Evolutionary conservation across 2,797 vertebrate genomes (phyloP).

Genomic region (Pseudochirops corinnae): DNA sequence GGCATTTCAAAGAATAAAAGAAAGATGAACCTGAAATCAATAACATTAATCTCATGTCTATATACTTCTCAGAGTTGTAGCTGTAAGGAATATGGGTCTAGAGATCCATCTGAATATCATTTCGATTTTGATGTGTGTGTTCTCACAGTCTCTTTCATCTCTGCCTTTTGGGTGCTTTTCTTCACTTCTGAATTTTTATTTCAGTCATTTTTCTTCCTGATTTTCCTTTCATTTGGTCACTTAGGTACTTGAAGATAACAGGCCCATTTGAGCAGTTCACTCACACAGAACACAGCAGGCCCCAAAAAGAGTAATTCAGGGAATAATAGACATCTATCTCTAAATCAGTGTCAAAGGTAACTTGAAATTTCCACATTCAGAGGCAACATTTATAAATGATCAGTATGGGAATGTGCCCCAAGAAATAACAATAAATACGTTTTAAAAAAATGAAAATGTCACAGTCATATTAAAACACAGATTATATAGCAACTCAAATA

Average conservation of each 20-base stretch:
- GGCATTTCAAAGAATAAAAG: not conserved
- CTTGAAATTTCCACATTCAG: not conserved
- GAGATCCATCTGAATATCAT: not conserved
- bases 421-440: not conserved
- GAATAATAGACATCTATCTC: conserved; percentile 33
- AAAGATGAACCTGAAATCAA: not conserved
- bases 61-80: accelerated
- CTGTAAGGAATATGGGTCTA: accelerated
- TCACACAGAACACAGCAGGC: not conserved
- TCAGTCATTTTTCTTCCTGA: not conserved
- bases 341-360: conserved; percentile 52
- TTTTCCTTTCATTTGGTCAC: conserved; percentile 28
- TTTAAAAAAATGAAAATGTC: not conserved
- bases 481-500: not conserved
- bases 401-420: accelerated
- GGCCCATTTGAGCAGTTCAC: not conserved
- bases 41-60: not conserved
- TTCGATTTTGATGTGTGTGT: not conserved
- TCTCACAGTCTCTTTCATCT: not conserved
- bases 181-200: not conserved
- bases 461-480: not conserved
- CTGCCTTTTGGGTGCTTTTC: conserved; percentile 9
- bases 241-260: not conserved
- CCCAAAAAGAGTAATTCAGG: conserved; percentile 9
- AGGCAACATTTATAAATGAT: not conserved